Base-by-base conservation (phyloP, 2,888 invertebrate genomes). In the Busseola fusca region DNA sequence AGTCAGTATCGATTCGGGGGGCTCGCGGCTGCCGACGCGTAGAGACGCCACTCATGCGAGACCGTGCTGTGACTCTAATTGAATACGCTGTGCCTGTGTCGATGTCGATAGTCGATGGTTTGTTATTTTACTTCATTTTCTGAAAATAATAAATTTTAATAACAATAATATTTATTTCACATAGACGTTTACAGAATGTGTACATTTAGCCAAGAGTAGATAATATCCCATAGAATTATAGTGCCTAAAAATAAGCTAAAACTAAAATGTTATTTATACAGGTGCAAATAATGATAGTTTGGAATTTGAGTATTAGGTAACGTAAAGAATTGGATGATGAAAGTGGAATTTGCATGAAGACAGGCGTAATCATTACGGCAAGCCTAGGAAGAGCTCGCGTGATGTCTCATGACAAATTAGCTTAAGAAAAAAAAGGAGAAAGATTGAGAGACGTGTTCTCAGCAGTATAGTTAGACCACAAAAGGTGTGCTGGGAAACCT, bases 21-120 rank as follows among this genome's bases (percentile, higher is more conserved):
- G 85, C 78, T 86, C 84, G 88, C 87, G 88, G 87, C 84, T 87
- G 88, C 85, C 91, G 91, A 92, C 91, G 91, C 91, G 91, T 90
- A 91, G 91, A 90, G 92, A 93, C 92, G 93, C 92, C 93, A 92
- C 92, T 94, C 94, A 93, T 93, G 94, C 93, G 93, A 92, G 87
- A 89, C 91, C 90, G 91, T 91, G 92, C 91, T 92, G 91, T 87
- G 93, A 89, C 90, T 93, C 91, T 94, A 95, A 95, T 95, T 95
- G 93, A 93, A 91, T 87, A 87, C 76, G 93, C 74, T 91, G 93
- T 72, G 91, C 91, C 86, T 87, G 84, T 90, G 88, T 89, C 83
- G 86, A 81, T 87, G 74, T 87, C 85, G 74, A 77, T 81, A 70
- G 37, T 81, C 71, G 72, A 81, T 72, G 7, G 34, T 65, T 74